Percentiles rank a stretch among this genome's conserved stretches.
Evolutionary conservation across 1,140 invertebrate genomes (phyloP).

Genomic region (Saccostrea glomerata): DNA sequence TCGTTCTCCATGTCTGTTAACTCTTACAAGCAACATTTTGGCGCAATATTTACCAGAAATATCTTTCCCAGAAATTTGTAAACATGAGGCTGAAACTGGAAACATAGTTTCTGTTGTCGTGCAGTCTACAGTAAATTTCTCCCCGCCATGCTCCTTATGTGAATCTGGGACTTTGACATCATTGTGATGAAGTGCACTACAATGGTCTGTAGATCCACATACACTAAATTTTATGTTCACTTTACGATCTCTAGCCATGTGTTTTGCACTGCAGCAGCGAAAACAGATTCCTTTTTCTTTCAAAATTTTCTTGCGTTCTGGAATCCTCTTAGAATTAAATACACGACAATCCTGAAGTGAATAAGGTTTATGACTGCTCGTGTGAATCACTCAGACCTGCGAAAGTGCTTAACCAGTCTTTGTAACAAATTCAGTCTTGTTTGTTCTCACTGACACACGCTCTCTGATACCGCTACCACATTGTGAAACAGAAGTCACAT

Average conservation of each 20-base stretch:
- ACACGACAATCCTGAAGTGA: constrained; percentile 29
- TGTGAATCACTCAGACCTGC: not conserved
- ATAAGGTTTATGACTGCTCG: constrained; percentile 7
- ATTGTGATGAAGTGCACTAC: no score
- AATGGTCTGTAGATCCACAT: constrained; percentile 27
- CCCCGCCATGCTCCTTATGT: constrained; percentile 30
- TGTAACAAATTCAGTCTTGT: not conserved
- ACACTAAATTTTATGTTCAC: not conserved
- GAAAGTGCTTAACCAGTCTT: no score
- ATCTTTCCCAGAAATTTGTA: constrained; percentile 37
- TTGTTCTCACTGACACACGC: not conserved
- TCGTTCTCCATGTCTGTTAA: not conserved
- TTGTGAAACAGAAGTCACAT: not conserved
- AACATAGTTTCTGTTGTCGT: not conserved
- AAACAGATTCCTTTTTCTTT: constrained; percentile 47
- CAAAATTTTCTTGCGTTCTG: constrained; percentile 33
- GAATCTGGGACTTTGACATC: not conserved
- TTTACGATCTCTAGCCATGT: constrained; percentile 40
- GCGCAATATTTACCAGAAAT: constrained; percentile 4
- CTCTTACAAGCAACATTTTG: constrained; percentile 13
- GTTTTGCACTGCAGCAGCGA: constrained; percentile 40
- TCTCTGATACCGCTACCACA: not conserved
- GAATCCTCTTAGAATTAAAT: constrained; percentile 25
- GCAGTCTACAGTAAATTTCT: not conserved
- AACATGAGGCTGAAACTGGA: constrained; percentile 17